Conservation (phyloP, 2,113 vertebrate species). For the Epinephelus lanceolatus region DNA sequence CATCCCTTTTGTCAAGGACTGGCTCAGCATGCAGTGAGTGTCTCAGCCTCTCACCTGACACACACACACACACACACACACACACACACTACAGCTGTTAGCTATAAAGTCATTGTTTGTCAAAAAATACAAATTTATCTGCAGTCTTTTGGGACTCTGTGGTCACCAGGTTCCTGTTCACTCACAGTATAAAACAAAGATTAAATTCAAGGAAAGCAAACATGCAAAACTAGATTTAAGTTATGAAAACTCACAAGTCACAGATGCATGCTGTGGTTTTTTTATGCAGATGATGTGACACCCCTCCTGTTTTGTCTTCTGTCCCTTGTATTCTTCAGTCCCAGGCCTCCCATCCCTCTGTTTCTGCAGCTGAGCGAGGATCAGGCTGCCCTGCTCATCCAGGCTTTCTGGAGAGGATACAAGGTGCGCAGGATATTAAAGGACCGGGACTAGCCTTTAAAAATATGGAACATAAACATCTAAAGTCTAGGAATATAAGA, state of each 20-base stretch:
- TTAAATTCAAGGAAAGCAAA: neutral
- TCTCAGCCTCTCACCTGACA: neutral
- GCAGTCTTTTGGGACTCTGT: neutral
- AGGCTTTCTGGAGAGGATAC: conserved; percentile 95
- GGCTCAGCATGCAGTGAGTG: conserved; percentile 91
- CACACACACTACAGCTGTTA: neutral
- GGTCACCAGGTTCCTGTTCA: neutral
- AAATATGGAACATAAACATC: neutral
- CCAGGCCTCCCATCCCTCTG: conserved; percentile 86
- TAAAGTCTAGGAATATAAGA: neutral
- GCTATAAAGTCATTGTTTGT: neutral
- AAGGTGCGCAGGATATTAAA: conserved; percentile 82
- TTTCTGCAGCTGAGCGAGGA: conserved; percentile 88
- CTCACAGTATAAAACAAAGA: neutral
- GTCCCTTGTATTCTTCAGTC: conserved; percentile 77
- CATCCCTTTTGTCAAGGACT: conserved; percentile 91
- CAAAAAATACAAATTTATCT: neutral
- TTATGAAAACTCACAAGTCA: neutral
- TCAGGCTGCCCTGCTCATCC: conserved; percentile 87
- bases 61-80: neutral
- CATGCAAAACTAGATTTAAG: neutral
- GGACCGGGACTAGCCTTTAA: neutral
- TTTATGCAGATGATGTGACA: neutral
- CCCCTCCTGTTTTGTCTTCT: neutral
- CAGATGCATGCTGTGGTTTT: neutral